A percentile compares a stretch with the other conserved stretches of the same genome.
Evolutionary conservation across 1,140 invertebrate genomes (phyloP).

Genomic region (Bemisia tabaci): DNA sequence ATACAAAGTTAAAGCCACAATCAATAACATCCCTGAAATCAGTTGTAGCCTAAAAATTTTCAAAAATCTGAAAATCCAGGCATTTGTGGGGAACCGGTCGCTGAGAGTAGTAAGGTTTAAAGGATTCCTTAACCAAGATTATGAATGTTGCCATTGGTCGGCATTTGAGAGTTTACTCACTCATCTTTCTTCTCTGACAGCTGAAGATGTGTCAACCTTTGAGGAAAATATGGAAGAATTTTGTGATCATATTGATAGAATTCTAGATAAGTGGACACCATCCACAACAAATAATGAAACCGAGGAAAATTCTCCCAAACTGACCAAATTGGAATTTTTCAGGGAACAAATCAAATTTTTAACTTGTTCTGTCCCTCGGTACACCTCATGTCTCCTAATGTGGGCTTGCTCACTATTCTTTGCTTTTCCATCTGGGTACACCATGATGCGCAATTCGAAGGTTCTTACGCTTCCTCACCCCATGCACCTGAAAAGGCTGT

Average conservation of each 20-base stretch:
- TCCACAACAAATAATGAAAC: background rate
- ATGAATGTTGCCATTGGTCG: background rate
- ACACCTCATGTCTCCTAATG: background rate
- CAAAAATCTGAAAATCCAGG: background rate
- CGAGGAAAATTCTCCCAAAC: background rate
- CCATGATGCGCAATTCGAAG: background rate
- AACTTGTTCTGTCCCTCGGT: background rate
- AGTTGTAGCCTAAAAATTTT: background rate
- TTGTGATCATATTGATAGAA: background rate
- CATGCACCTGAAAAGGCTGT: background rate
- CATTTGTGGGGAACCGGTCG: too few species aligned
- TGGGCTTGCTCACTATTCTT: background rate
- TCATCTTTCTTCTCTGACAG: background rate
- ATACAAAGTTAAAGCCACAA: background rate
- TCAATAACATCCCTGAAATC: background rate
- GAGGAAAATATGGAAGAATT: background rate
- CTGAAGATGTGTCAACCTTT: background rate
- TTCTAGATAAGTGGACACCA: background rate
- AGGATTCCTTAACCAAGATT: background rate
- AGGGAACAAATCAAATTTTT: background rate
- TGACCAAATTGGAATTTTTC: background rate
- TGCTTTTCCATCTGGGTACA: background rate
- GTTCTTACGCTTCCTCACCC: background rate
- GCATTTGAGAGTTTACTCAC: background rate
- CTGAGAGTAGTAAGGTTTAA: too few species aligned